A percentile compares a stretch with the other conserved stretches of the same genome.
Evolutionary conservation across 35 echinoderm and acorn worm genomes (phyloP).

Genomic region (Anneissia japonica): DNA sequence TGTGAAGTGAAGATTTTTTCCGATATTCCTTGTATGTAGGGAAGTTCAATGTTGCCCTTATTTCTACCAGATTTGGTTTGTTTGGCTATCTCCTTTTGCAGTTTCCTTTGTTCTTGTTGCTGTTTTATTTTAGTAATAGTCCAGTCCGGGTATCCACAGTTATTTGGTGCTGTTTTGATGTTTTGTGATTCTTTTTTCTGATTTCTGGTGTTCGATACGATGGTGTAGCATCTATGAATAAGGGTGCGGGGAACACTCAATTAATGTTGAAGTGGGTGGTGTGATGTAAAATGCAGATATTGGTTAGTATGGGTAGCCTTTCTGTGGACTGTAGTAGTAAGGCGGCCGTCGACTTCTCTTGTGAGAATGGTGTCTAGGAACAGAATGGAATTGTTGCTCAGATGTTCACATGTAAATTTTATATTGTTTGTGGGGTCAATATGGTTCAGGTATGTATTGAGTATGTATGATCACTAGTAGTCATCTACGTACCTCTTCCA

Average conservation of each 20-base stretch:
- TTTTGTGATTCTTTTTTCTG: too few relatives aligned
- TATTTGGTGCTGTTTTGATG: too few relatives aligned
- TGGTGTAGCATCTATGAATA: constrained; percentile 7
- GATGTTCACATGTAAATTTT: neutral
- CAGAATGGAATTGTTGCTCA: neutral
- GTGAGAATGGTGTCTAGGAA: neutral
- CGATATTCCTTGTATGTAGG: too few relatives aligned
- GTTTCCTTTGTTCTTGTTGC: too few relatives aligned
- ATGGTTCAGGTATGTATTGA: neutral
- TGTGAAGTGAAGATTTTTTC: too few relatives aligned
- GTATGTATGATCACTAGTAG: neutral
- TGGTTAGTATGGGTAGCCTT: constrained; percentile 25
- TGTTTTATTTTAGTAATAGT: too few relatives aligned
- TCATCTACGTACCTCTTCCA: neutral
- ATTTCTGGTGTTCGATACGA: too few relatives aligned
- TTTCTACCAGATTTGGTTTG: too few relatives aligned
- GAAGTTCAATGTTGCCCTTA: too few relatives aligned
- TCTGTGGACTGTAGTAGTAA: neutral
- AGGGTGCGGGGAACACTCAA: constrained; percentile 6
- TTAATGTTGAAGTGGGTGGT: constrained; percentile 29
- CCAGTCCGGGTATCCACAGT: too few relatives aligned
- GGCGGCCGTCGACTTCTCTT: neutral
- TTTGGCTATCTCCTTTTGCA: too few relatives aligned
- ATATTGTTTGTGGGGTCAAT: neutral
- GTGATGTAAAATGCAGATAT: constrained; percentile 14